Evolutionary conservation across 2,797 vertebrate species (phyloP).

Genomic region (Argya squamiceps): DNA sequence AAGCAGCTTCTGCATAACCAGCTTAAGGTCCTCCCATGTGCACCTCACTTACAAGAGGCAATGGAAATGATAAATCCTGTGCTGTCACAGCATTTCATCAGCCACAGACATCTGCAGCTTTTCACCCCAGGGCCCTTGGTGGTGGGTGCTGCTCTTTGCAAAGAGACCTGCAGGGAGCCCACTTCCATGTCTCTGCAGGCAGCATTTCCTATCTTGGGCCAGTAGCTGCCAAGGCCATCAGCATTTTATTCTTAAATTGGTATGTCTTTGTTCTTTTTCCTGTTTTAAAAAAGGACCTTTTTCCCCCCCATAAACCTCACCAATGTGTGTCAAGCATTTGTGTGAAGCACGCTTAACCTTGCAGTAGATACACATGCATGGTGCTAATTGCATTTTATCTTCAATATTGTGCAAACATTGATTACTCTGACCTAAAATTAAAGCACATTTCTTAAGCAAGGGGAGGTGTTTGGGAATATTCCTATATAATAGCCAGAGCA

Average conservation of each 20-base stretch:
- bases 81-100: neutral
- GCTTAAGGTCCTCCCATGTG: neutral
- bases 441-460: neutral
- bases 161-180: rapidly evolving
- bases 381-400: neutral
- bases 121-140: neutral
- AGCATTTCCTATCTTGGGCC: neutral
- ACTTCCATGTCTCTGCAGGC: neutral
- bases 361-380: neutral
- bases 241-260: neutral
- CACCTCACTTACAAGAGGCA: neutral
- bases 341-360: neutral
- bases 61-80: neutral
- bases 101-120: neutral
- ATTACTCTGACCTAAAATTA: neutral
- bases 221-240: neutral
- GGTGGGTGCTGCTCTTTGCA: neutral
- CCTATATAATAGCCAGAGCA: neutral
- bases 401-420: neutral
- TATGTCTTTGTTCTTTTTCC: neutral
- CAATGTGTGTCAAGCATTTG: neutral
- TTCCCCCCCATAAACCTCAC: neutral
- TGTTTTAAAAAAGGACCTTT: neutral
- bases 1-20: neutral
- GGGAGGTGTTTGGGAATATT: neutral